These are phyloP conservation scores for Triplophysa rosa DNA, from an alignment of 2,113 vertebrate genomes.

Conservation along the genomic window DNA sequence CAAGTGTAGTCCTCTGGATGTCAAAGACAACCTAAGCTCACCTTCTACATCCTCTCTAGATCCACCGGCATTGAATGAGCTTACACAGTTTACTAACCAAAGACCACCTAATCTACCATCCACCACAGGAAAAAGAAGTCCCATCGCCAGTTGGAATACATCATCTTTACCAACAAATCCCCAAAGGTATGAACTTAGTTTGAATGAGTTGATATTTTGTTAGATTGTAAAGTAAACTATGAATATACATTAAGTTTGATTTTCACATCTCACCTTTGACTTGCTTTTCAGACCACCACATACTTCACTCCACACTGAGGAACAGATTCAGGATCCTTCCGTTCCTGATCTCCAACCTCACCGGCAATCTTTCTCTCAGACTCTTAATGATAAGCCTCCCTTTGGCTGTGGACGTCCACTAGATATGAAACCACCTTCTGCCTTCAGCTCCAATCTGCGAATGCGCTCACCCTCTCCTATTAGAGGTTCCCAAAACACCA, in stretches of 20 bases:
- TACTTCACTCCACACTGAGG: conserved; percentile 4
- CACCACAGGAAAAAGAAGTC: neutral
- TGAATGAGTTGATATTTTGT: too few species aligned
- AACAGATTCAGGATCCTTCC: neutral
- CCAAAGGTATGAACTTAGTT: conserved; percentile 55
- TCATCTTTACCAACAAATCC: neutral
- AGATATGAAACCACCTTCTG: conserved; percentile 32
- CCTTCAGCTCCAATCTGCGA: conserved; percentile 45
- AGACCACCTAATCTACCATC: conserved; percentile 58
- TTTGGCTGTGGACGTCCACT: too few species aligned
- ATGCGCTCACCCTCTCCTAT: conserved; percentile 53
- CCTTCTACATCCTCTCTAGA: neutral
- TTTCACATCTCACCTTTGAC: neutral
- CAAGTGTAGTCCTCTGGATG: neutral
- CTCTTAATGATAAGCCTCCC: conserved; percentile 28
- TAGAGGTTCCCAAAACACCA: conserved; percentile 43
- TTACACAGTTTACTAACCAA: conserved; percentile 64
- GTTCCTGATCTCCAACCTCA: neutral
- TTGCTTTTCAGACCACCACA: conserved; percentile 21
- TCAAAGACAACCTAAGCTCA: conserved; percentile 2
- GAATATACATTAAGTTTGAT: neutral
- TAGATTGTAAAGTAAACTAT: too few species aligned
- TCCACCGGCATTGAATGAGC: conserved; percentile 38
- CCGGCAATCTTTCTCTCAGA: neutral
- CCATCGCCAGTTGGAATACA: conserved; percentile 41